Conservation (phyloP, 2,797 vertebrate genomes). For the Pipistrellus nathusii region DNA sequence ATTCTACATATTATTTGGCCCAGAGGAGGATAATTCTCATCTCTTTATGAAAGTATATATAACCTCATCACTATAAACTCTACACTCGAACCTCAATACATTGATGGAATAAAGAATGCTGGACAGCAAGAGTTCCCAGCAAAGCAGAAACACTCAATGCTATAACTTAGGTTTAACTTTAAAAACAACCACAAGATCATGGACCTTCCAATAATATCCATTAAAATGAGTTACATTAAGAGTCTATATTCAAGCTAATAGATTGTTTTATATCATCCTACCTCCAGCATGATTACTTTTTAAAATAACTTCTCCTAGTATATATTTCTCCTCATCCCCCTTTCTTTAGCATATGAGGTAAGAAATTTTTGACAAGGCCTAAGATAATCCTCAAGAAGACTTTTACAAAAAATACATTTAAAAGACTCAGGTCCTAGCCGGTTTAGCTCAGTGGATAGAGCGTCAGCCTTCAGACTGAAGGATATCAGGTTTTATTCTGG, state of each 20-base stretch:
- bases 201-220: not conserved
- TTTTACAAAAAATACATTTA: not conserved
- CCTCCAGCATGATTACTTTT: not conserved
- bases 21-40: not conserved
- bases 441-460: too few relatives aligned
- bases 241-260: not conserved
- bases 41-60: not conserved
- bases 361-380: not conserved
- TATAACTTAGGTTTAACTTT: not conserved
- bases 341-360: not conserved
- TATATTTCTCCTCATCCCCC: not conserved
- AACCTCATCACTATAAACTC: not conserved
- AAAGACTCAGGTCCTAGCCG: not conserved
- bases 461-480: too few relatives aligned
- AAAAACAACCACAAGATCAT: constrained; percentile 17
- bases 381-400: not conserved
- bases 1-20: not conserved
- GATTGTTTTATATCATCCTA: not conserved
- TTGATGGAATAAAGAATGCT: not conserved
- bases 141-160: not conserved
- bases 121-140: fast-evolving
- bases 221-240: not conserved
- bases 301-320: not conserved
- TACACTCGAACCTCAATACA: not conserved
- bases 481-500: too few relatives aligned